Evolutionary conservation across 2,113 vertebrate species (phyloP).

Genomic region (Eubucco bourcierii): DNA sequence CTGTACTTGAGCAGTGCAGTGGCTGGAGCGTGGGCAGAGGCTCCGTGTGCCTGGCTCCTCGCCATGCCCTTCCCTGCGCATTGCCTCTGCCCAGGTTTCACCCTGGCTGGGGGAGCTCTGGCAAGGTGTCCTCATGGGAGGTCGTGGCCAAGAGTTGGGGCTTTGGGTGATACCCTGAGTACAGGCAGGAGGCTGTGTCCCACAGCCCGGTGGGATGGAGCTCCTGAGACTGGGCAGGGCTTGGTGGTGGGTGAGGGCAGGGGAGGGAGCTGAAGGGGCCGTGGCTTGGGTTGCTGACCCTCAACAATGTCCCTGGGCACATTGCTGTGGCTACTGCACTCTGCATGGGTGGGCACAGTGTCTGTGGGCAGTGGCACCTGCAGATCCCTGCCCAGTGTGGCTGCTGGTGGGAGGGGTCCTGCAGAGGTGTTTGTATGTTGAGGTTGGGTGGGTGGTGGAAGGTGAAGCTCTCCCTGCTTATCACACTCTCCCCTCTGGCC

Average conservation of each 20-base stretch:
- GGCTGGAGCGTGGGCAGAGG: conserved; percentile 70
- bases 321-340: background rate
- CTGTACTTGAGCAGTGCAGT: conserved; percentile 79
- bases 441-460: background rate
- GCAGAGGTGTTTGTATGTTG: accelerated
- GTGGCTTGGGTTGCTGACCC: background rate
- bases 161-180: background rate
- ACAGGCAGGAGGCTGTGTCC: background rate
- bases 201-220: background rate
- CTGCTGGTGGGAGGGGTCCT: accelerated
- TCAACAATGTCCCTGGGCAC: background rate
- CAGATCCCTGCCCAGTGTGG: background rate
- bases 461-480: background rate
- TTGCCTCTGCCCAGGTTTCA: background rate
- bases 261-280: background rate
- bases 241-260: background rate
- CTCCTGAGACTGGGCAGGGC: background rate
- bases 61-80: background rate
- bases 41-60: background rate
- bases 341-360: background rate
- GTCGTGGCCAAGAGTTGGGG: accelerated
- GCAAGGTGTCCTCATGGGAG: background rate
- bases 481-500: background rate
- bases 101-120: background rate
- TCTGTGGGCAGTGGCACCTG: background rate